phyloP scores from a whole-genome alignment of 2,797 vertebrate species.

The Hybognathus amarus region DNA sequence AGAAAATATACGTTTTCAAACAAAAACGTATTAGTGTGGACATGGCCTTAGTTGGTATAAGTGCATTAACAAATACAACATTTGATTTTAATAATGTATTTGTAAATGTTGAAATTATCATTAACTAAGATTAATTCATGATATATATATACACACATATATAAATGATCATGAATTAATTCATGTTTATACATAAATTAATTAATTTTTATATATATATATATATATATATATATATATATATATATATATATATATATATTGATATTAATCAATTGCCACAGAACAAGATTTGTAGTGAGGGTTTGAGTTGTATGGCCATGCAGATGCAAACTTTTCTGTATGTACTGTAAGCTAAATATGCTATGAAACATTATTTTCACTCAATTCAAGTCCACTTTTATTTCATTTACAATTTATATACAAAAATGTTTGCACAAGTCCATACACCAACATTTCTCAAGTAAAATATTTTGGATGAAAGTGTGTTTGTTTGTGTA shows the following conservation, averaged over 20 bases:
- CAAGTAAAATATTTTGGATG: neutral
- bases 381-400: neutral
- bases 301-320: neutral
- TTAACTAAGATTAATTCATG: too few species aligned
- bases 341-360: neutral
- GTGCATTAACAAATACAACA: neutral
- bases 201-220: too few species aligned
- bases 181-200: too few species aligned
- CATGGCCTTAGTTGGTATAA: neutral
- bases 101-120: neutral
- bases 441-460: neutral
- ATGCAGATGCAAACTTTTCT: neutral
- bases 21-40: too few species aligned
- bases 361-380: too few species aligned
- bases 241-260: too few species aligned
- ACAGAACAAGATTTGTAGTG: neutral
- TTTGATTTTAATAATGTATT: neutral
- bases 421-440: neutral
- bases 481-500: neutral
- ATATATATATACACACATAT: too few species aligned
- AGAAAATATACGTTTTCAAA: too few species aligned
- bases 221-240: too few species aligned
- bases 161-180: too few species aligned
- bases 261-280: neutral
- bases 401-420: neutral